Evolutionary conservation across 2,113 vertebrate genomes (phyloP).

Genomic region (Erythrocercus mccallii): DNA sequence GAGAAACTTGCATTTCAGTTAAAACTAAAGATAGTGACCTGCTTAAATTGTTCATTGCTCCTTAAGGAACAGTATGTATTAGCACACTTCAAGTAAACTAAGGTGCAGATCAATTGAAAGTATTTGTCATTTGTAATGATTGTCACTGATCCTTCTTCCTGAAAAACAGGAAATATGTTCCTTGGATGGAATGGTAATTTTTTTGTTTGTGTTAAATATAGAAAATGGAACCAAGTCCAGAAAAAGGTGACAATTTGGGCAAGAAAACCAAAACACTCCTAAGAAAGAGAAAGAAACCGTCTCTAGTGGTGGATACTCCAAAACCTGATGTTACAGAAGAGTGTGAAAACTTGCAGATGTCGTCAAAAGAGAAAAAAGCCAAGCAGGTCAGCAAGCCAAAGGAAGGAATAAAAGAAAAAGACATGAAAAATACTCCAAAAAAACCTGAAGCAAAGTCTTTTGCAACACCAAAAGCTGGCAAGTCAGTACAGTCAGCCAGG

Average conservation of each 20-base stretch:
- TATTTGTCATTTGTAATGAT: not conserved
- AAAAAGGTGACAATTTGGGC: not conserved
- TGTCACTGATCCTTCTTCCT: not conserved
- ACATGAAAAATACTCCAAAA: slow-evolving; percentile 45
- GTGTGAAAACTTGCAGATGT: not conserved
- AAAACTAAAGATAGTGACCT: not conserved
- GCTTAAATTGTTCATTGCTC: not conserved
- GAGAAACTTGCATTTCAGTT: not conserved
- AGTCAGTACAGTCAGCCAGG: slow-evolving; percentile 15
- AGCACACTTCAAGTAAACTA: not conserved
- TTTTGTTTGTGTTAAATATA: slow-evolving; percentile 10
- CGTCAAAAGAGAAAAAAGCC: not conserved
- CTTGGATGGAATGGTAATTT: not conserved
- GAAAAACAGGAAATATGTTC: not conserved
- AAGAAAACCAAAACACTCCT: not conserved
- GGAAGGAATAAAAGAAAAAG: slow-evolving; percentile 36
- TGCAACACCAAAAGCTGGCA: slow-evolving; percentile 13
- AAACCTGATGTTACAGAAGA: not conserved
- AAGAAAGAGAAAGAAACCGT: not conserved
- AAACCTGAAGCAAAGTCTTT: slow-evolving; percentile 60
- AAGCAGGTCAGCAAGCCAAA: slow-evolving; percentile 12
- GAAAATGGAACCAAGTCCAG: not conserved
- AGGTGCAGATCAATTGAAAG: accelerated
- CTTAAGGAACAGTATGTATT: not conserved
- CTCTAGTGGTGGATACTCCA: not conserved